Percentiles rank a stretch among this genome's conserved stretches.
phyloP scores from a whole-genome alignment of 1,140 invertebrate species.

The Mercenaria mercenaria region DNA sequence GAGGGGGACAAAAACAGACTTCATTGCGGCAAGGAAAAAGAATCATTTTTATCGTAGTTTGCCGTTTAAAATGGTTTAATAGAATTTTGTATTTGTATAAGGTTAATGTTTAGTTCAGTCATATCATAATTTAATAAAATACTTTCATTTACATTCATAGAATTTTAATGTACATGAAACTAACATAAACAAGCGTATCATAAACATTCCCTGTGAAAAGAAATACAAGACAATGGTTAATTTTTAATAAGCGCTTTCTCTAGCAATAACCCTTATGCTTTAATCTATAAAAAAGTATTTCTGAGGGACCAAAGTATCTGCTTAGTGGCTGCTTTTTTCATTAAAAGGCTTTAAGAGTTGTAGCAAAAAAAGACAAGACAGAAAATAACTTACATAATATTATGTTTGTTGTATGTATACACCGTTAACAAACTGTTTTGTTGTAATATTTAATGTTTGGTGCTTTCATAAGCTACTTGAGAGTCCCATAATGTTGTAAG shows the following conservation, averaged over 20 bases:
- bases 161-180: not conserved
- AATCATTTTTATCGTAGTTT: not conserved
- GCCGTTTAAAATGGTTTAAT: not conserved
- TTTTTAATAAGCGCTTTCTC: too few relatives aligned
- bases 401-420: too few relatives aligned
- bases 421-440: not conserved
- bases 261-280: not conserved
- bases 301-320: not conserved
- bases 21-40: not conserved
- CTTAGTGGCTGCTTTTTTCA: not conserved
- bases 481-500: not conserved
- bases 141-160: not conserved
- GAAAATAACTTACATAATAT: too few relatives aligned
- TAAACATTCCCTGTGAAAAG: not conserved
- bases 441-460: not conserved
- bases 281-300: not conserved
- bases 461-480: not conserved
- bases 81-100: not conserved
- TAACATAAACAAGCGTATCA: not conserved
- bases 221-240: too few relatives aligned
- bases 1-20: not conserved
- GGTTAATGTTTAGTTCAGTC: not conserved
- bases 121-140: not conserved
- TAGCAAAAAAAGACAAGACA: too few relatives aligned
- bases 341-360: too few relatives aligned